These are phyloP conservation scores for Erpetoichthys calabaricus DNA, from an alignment of 2,797 vertebrate genomes.

Conservation along the genomic window DNA sequence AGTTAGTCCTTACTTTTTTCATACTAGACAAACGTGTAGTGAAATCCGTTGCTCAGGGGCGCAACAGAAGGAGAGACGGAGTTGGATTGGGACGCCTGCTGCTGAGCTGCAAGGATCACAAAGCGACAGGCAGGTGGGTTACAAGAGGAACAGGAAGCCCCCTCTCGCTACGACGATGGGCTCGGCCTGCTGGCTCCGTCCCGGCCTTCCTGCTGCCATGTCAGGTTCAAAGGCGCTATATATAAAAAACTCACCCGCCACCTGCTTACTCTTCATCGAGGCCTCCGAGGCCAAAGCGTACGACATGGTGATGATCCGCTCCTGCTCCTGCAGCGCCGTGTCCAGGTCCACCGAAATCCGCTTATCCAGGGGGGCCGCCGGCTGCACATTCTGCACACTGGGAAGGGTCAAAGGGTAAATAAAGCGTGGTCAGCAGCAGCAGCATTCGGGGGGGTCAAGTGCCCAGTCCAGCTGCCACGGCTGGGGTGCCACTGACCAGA, in stretches of 20 bases:
- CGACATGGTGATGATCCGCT: slow-evolving; percentile 93
- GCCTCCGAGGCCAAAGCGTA: slow-evolving; percentile 91
- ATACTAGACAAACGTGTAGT: slow-evolving; percentile 97
- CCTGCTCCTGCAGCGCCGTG: slow-evolving; percentile 79
- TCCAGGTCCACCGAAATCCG: slow-evolving; percentile 55
- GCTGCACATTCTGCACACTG: slow-evolving; percentile 76
- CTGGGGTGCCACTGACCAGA: too few relatives aligned
- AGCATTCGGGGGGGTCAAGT: too few relatives aligned
- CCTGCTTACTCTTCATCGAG: slow-evolving; percentile 88
- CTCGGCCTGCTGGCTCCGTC: slow-evolving; percentile 22
- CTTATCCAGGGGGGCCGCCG: slow-evolving; percentile 51
- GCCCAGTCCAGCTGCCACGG: too few relatives aligned
- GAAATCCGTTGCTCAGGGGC: slow-evolving; percentile 87
- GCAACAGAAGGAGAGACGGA: slow-evolving; percentile 56
- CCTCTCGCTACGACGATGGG: slow-evolving; percentile 28
- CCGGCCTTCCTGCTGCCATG: slow-evolving; percentile 16
- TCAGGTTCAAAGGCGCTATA: not conserved
- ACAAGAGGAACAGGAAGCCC: slow-evolving; percentile 28
- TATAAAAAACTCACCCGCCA: slow-evolving; percentile 66
- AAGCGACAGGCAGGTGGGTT: too few relatives aligned
- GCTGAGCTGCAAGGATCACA: slow-evolving; percentile 64
- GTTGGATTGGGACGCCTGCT: slow-evolving; percentile 61
- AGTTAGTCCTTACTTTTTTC: slow-evolving; percentile 77
- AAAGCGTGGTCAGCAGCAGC: too few relatives aligned
- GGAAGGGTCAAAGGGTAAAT: slow-evolving; percentile 3